Percentiles rank a stretch among this genome's conserved stretches.
Conservation (phyloP, 2,113 vertebrate genomes). For the Porphyrio hochstetteri region DNA sequence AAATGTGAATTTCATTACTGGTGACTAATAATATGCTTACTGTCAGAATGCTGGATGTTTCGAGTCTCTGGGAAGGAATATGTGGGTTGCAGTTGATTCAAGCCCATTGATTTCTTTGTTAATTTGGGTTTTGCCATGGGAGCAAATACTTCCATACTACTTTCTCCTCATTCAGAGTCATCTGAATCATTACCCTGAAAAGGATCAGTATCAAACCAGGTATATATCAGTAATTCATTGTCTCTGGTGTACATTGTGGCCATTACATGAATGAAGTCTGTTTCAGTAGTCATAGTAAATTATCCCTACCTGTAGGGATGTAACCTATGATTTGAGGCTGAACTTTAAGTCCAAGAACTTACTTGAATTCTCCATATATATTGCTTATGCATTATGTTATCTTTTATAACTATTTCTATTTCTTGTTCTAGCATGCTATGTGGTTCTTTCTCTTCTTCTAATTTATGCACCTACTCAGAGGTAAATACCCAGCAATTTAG, state of each 20-base stretch:
- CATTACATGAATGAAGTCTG: neutral
- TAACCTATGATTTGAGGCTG: neutral
- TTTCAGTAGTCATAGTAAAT: neutral
- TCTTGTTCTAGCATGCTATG: neutral
- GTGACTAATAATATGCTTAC: neutral
- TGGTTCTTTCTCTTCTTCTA: neutral
- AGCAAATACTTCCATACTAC: neutral
- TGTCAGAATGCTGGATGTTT: neutral
- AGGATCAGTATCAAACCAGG: neutral
- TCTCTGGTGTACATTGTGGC: neutral
- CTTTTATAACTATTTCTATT: neutral
- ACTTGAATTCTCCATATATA: neutral
- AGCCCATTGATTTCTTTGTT: neutral
- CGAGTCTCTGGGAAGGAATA: neutral
- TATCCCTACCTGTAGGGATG: neutral
- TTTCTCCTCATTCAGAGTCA: neutral
- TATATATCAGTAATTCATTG: neutral
- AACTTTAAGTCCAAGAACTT: neutral
- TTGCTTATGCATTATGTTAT: neutral
- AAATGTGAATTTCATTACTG: neutral
- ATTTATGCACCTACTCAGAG: neutral
- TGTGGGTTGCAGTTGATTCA: neutral
- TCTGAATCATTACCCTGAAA: neutral
- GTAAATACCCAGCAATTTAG: neutral
- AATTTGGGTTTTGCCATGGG: neutral